Conservation (phyloP, 2,113 vertebrate species). For the Myocastor coypus region DNA sequence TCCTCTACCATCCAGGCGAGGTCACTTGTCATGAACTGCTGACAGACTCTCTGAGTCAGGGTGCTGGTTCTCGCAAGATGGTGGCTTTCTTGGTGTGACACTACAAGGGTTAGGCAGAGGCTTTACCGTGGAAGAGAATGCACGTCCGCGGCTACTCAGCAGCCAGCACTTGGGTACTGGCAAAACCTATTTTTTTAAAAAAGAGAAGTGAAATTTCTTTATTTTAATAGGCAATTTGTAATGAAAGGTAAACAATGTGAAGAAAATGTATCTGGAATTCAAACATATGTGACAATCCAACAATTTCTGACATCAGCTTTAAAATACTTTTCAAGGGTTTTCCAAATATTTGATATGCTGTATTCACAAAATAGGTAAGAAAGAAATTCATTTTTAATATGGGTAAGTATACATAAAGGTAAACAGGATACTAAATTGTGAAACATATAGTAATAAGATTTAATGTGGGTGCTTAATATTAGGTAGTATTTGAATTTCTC, state of each 20-base stretch:
- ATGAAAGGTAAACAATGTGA: not conserved
- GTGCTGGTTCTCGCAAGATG: not conserved
- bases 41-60: not conserved
- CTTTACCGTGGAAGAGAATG: not conserved
- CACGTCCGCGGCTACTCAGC: not conserved
- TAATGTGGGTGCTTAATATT: not conserved
- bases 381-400: not conserved
- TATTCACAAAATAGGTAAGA: not conserved
- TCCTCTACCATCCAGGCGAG: not conserved
- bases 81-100: not conserved
- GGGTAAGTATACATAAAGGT: not conserved
- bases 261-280: not conserved
- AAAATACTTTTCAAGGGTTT: not conserved
- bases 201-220: not conserved
- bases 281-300: not conserved
- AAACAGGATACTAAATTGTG: not conserved
- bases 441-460: not conserved
- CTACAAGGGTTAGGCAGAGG: accelerated
- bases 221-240: not conserved
- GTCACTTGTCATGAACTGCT: not conserved
- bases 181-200: not conserved
- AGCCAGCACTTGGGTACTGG: not conserved
- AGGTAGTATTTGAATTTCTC: not conserved
- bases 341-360: not conserved
- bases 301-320: not conserved